Conservation (phyloP, 1,140 invertebrate genomes). For the Drusus annulatus region DNA sequence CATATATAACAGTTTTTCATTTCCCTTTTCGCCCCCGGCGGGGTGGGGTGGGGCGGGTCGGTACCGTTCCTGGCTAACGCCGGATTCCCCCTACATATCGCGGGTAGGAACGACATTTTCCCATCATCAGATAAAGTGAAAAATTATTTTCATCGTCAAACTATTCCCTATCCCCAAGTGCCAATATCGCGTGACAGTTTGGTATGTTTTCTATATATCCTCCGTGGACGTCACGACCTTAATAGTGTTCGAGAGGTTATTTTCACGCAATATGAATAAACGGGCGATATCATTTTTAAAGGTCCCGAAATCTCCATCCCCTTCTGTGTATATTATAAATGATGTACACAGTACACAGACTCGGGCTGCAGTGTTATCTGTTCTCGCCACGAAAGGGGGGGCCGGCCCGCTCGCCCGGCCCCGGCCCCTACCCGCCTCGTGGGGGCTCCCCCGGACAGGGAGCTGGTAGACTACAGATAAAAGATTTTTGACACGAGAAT, state of each 20-base stretch:
- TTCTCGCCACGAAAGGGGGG: slow-evolving; percentile 56
- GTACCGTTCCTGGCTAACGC: slow-evolving; percentile 2
- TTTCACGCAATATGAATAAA: slow-evolving; percentile 59
- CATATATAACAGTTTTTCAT: slow-evolving; percentile 37
- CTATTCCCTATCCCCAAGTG: slow-evolving; percentile 25
- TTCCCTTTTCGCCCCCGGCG: slow-evolving; percentile 6
- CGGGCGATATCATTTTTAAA: slow-evolving; percentile 58
- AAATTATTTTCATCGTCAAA: slow-evolving; percentile 41
- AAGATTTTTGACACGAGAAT: slow-evolving; percentile 40
- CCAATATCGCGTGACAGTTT: slow-evolving; percentile 39
- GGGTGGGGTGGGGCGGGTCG: too few species aligned
- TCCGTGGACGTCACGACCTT: slow-evolving; percentile 33
- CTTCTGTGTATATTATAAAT: slow-evolving; percentile 56
- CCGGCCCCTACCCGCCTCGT: slow-evolving; percentile 26
- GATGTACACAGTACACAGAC: slow-evolving; percentile 58
- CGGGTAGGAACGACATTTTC: slow-evolving; percentile 7
- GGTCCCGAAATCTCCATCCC: slow-evolving; percentile 56
- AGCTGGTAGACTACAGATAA: slow-evolving; percentile 24
- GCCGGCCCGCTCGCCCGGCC: slow-evolving; percentile 43
- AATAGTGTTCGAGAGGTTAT: slow-evolving; percentile 30
- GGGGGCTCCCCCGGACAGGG: slow-evolving; percentile 30
- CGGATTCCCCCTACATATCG: background rate
- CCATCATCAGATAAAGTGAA: slow-evolving; percentile 40
- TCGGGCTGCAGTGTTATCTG: slow-evolving; percentile 58
- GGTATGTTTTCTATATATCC: slow-evolving; percentile 29